Conservation (phyloP, 2,888 invertebrate species). For the Drosophila engyochracea region DNA sequence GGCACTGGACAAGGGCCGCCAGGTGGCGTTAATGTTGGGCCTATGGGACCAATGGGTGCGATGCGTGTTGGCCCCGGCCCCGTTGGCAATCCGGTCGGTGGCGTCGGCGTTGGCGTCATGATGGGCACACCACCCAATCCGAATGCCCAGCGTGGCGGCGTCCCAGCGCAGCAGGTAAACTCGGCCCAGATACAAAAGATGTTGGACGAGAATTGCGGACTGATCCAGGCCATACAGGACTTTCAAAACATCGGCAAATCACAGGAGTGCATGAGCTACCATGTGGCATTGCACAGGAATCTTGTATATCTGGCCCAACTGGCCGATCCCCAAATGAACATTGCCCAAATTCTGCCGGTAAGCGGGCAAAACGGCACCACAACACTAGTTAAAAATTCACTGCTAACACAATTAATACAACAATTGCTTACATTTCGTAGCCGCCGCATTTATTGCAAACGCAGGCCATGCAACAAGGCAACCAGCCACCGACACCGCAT, state of each 20-base stretch:
- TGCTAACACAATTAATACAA: background rate
- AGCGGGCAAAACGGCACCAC: constrained; percentile 77
- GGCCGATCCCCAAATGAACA: constrained; percentile 98
- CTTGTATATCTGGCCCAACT: constrained; percentile 97
- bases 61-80: constrained; percentile 75
- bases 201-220: constrained; percentile 98
- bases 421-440: constrained; percentile 74
- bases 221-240: constrained; percentile 98
- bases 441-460: constrained; percentile 87
- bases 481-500: constrained; percentile 81
- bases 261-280: constrained; percentile 97
- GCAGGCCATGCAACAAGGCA: constrained; percentile 83
- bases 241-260: constrained; percentile 98
- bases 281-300: constrained; percentile 97
- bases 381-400: background rate
- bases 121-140: constrained; percentile 83
- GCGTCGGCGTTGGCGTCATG: constrained; percentile 68
- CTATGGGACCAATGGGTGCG: constrained; percentile 70
- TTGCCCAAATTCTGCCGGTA: constrained; percentile 95
- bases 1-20: constrained; percentile 68
- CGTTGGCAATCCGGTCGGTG: constrained; percentile 55
- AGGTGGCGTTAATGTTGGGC: constrained; percentile 57
- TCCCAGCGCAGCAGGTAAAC: constrained; percentile 89
- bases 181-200: constrained; percentile 96
- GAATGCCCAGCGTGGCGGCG: constrained; percentile 75